Evolutionary conservation across 92 coral and sea anemone species (phyloP).

Genomic region (Bergia puertoricense): DNA sequence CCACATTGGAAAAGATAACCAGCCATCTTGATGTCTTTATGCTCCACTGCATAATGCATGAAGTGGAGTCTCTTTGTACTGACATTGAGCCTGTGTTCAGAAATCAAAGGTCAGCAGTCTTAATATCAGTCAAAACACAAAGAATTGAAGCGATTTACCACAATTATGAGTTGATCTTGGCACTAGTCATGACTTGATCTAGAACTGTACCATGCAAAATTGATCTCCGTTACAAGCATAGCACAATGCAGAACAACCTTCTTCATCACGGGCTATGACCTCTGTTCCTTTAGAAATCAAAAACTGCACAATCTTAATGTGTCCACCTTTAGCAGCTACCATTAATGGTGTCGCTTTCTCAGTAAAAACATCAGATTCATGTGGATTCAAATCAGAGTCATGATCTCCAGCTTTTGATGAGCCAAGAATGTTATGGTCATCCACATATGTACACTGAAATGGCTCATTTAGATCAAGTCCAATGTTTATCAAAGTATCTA

Average conservation of each 20-base stretch:
- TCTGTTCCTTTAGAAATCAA: background rate
- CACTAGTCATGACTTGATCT: background rate
- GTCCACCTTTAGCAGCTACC: slow-evolving; percentile 15
- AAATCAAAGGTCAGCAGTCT: slow-evolving; percentile 3
- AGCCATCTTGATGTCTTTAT: background rate
- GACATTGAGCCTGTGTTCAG: background rate
- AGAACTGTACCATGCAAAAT: background rate
- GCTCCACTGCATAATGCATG: background rate
- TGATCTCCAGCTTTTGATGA: background rate
- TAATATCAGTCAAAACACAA: slow-evolving; percentile 1
- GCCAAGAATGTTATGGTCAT: background rate
- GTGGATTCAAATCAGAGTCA: background rate
- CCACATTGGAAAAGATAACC: background rate
- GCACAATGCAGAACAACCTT: background rate
- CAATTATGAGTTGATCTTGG: background rate
- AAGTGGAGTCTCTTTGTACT: background rate
- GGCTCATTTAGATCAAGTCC: background rate
- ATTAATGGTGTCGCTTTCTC: background rate
- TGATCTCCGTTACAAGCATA: background rate
- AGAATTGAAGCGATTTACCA: background rate
- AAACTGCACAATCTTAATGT: slow-evolving; percentile 4
- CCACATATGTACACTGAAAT: background rate
- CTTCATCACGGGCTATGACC: background rate
- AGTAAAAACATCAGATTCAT: background rate
- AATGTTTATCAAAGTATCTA: slow-evolving; percentile 8